Evolutionary conservation across 2,797 vertebrate genomes (phyloP).

Genomic region (Pachyuromys duprasi): DNA sequence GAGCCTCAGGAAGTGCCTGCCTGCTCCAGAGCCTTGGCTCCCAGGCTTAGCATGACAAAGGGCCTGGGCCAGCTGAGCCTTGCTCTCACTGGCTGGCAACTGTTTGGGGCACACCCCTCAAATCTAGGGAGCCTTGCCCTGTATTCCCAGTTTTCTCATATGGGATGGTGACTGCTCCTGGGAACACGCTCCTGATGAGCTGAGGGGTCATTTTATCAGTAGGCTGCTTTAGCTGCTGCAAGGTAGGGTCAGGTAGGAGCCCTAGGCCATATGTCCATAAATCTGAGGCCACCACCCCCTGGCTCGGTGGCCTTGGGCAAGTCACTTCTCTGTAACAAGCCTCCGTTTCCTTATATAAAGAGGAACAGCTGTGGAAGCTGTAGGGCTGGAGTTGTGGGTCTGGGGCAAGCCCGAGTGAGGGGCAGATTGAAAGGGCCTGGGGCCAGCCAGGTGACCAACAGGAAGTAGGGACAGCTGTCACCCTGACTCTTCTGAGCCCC

Average conservation of each 20-base stretch:
- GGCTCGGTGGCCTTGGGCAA: background rate
- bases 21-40: background rate
- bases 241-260: background rate
- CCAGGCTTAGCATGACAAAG: background rate
- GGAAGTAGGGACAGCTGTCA: background rate
- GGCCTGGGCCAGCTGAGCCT: no score
- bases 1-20: background rate
- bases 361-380: background rate
- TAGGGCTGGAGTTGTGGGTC: background rate
- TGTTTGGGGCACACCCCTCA: background rate
- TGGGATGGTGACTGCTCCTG: background rate
- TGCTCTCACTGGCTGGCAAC: background rate
- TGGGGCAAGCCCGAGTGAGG: background rate
- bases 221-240: background rate
- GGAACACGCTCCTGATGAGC: background rate
- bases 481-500: background rate
- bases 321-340: background rate
- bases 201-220: background rate
- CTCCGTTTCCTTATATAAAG: background rate
- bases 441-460: background rate
- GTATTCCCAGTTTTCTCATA: accelerated
- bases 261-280: background rate
- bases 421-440: background rate
- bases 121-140: background rate
- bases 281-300: background rate